These are phyloP conservation scores for Zaprionus kolodkinae DNA, from an alignment of 1,140 invertebrate genomes.

Conservation along the genomic window DNA sequence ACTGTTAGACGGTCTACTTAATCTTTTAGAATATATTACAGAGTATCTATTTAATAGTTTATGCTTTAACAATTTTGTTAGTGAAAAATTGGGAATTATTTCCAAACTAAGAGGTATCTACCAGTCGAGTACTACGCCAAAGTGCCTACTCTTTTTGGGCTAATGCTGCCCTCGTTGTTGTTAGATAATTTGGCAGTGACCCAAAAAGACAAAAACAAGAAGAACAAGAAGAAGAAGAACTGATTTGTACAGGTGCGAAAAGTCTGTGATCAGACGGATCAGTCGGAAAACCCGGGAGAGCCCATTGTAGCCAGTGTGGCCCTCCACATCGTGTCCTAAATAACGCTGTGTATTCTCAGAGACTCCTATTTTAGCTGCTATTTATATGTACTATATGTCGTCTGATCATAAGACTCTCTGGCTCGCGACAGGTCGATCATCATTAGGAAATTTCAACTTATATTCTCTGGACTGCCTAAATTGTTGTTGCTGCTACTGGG, in stretches of 20 bases:
- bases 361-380: constrained; percentile 7
- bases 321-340: constrained; percentile 7
- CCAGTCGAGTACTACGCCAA: neutral
- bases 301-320: constrained; percentile 24
- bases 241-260: constrained; percentile 77
- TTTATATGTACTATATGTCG: constrained; percentile 12
- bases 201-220: constrained; percentile 58
- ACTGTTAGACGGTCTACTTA: too few relatives aligned
- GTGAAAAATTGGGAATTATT: neutral
- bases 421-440: constrained; percentile 29
- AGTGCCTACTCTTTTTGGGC: too few relatives aligned
- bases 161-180: constrained; percentile 29
- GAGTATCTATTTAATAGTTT: neutral
- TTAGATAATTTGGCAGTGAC: constrained; percentile 72
- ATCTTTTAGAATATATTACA: neutral
- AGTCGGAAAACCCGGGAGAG: constrained; percentile 24
- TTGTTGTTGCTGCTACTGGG: constrained; percentile 4
- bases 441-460: constrained; percentile 29
- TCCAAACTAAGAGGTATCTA: neutral
- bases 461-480: constrained; percentile 10
- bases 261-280: constrained; percentile 64
- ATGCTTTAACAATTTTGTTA: neutral
- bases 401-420: constrained; percentile 22
- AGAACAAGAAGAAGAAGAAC: constrained; percentile 57
- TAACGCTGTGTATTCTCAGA: neutral